A percentile compares a stretch with the other conserved stretches of the same genome.
Evolutionary conservation across 2,888 invertebrate species (phyloP).

Genomic region (Dilophus febrilis): DNA sequence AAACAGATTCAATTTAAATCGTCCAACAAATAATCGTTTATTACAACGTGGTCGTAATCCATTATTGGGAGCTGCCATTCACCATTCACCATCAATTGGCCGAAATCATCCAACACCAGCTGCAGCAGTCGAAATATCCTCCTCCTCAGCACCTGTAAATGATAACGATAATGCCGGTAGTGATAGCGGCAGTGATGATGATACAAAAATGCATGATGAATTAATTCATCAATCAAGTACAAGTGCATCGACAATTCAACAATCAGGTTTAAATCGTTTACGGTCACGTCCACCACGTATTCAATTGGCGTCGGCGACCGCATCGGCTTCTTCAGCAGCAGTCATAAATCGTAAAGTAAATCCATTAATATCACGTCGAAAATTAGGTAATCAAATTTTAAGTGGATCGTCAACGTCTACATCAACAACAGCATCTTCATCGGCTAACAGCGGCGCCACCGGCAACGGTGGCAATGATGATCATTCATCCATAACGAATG

Average conservation of each 20-base stretch:
- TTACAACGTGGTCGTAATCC: conserved; percentile 12
- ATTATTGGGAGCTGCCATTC: too few relatives aligned
- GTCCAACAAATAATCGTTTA: conserved; percentile 23
- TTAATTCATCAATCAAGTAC: conserved; percentile 4
- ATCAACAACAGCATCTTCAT: conserved; percentile 24
- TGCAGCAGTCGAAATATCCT: too few relatives aligned
- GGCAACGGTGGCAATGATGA: not conserved
- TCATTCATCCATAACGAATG: too few relatives aligned
- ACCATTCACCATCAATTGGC: too few relatives aligned
- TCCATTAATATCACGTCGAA: conserved; percentile 25
- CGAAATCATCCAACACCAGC: too few relatives aligned
- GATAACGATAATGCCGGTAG: too few relatives aligned
- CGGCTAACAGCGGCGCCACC: not conserved
- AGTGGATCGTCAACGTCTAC: conserved; percentile 14
- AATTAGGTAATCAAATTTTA: too few relatives aligned
- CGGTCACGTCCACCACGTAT: conserved; percentile 22
- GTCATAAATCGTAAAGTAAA: conserved; percentile 23
- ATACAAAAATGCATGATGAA: not conserved
- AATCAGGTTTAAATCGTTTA: conserved; percentile 23
- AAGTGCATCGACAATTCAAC: conserved; percentile 9
- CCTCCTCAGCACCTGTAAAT: too few relatives aligned
- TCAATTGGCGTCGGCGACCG: not conserved
- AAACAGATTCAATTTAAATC: conserved; percentile 22
- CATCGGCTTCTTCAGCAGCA: conserved; percentile 8
- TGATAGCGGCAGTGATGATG: too few relatives aligned